Evolutionary conservation across 2,888 invertebrate species (phyloP), one percentile per base, ranked within the genome.

Genomic region (Crocallis elinguaria): DNA sequence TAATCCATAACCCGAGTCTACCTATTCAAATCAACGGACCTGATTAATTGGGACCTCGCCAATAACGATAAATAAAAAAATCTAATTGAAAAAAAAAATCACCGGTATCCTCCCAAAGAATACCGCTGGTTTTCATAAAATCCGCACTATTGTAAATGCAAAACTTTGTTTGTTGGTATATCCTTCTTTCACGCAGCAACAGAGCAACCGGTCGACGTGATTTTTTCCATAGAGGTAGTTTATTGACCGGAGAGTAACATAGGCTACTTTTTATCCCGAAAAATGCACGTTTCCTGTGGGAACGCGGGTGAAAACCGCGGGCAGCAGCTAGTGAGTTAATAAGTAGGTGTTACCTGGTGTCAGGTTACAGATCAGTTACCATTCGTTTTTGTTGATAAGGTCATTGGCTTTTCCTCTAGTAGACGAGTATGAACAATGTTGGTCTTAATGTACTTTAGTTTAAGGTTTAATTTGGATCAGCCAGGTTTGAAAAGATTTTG

Each of bases 281-380:
- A n/a, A n/a, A n/a, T n/a, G n/a, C n/a, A n/a, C n/a, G n/a, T n/a
- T n/a, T n/a, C n/a, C n/a, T n/a, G n/a, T n/a, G n/a, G n/a, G n/a
- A n/a, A n/a, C n/a, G n/a, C n/a, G n/a, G n/a, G n/a, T n/a, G n/a
- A n/a, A n/a, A n/a, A n/a, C n/a, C n/a, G n/a, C n/a, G n/a, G n/a
- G n/a, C n/a, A n/a, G n/a, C n/a, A n/a, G n/a, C n/a, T n/a, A n/a
- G n/a, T 45, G 30, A 41, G 14, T 32, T 50, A 45, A 50, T 51
- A 38, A 46, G 23, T 49, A 42, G 37, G 50, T 43, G 49, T 56
- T 43, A 51, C 50, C 42, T 11, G 33, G 37, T 52, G 55, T 59
- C 51, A 35, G 42, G 45, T 59, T 52, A 49, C 55, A 38, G 37
- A 58, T 54, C 57, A 38, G 49, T 46, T 50, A 46, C 46, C 53